Evolutionary conservation across 2,797 vertebrate species (phyloP).

Genomic region (Paguma larvata): DNA sequence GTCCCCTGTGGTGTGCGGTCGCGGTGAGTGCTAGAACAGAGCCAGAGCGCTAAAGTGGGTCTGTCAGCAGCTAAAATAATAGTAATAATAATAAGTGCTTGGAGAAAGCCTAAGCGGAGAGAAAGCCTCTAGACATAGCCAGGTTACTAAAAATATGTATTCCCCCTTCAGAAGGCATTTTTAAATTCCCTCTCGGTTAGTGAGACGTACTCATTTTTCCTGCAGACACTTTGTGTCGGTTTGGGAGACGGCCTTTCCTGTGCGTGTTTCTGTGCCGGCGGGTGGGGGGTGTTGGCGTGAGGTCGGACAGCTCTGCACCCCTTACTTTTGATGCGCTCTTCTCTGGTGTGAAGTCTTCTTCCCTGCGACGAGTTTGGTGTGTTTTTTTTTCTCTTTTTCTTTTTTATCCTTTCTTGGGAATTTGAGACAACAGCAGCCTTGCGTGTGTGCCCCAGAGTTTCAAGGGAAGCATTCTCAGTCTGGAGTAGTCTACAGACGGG

Average conservation of each 20-base stretch:
- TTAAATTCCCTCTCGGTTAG: not conserved
- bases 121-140: not conserved
- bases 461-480: not conserved
- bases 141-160: accelerated
- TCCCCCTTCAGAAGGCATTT: not conserved
- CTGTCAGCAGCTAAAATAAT: not conserved
- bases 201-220: not conserved
- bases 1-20: accelerated
- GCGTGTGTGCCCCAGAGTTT: not conserved
- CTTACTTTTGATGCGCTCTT: not conserved
- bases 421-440: not conserved
- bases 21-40: accelerated
- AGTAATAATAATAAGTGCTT: not conserved
- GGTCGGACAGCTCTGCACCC: too few species aligned
- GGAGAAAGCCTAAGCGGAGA: not conserved
- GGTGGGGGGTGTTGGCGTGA: too few species aligned
- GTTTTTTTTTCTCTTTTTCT: not conserved
- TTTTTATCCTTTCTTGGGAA: not conserved
- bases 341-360: not conserved
- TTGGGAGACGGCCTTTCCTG: not conserved
- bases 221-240: not conserved
- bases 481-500: not conserved
- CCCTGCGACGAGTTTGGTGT: not conserved
- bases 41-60: not conserved
- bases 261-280: not conserved